Percentiles rank a stretch among this genome's conserved stretches.
These are phyloP conservation scores for Dastarcus helophoroides DNA, from an alignment of 2,888 invertebrate species.

Conservation along the genomic window DNA sequence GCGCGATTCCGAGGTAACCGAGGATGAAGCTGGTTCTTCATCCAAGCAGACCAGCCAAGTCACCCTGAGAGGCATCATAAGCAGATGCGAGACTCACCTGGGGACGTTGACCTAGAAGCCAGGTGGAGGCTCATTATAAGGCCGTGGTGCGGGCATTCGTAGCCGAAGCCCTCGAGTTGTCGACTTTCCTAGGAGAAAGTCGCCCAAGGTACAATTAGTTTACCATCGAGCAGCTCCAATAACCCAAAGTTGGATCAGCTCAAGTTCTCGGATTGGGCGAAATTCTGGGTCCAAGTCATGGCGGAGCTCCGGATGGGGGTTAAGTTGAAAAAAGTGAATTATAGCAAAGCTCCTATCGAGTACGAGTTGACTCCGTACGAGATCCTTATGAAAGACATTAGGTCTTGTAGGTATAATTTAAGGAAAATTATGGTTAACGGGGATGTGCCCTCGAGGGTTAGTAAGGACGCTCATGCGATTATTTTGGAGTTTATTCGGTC, in stretches of 20 bases:
- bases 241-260: constrained; percentile 67
- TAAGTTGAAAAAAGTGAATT: constrained; percentile 79
- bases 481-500: constrained; percentile 95
- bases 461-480: constrained; percentile 90
- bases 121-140: constrained; percentile 72
- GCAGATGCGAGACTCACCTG: constrained; percentile 25
- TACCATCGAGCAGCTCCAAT: constrained; percentile 50
- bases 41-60: constrained; percentile 22
- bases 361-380: constrained; percentile 94
- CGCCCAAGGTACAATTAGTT: constrained; percentile 52
- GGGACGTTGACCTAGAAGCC: constrained; percentile 38
- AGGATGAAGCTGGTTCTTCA: constrained; percentile 39
- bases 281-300: constrained; percentile 93
- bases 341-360: constrained; percentile 68
- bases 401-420: constrained; percentile 78
- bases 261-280: constrained; percentile 86
- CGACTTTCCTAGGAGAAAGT: constrained; percentile 78
- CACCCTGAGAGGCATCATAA: constrained; percentile 23
- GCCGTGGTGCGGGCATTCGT: constrained; percentile 88
- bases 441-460: constrained; percentile 68
- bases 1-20: constrained; percentile 67
- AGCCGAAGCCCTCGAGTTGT: constrained; percentile 81
- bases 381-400: constrained; percentile 92
- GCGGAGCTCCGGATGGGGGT: constrained; percentile 85
- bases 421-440: constrained; percentile 78